phyloP scores from a whole-genome alignment of 2,113 vertebrate species.

The Octodon degus region DNA sequence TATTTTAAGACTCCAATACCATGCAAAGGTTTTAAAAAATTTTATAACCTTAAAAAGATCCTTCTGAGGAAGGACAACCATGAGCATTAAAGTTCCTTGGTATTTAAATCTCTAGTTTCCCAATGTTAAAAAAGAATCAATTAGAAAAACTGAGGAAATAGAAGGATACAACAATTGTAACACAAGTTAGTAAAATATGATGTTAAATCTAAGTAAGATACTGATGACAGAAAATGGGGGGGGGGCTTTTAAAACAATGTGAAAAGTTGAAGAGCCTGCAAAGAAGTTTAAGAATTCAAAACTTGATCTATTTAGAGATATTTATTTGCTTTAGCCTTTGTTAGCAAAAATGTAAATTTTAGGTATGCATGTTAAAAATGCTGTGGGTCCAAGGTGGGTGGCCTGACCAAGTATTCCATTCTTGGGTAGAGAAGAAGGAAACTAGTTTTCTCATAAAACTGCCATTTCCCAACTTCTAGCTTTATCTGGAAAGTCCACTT shows the following conservation, averaged over 20 bases:
- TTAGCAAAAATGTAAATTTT: slow-evolving; percentile 59
- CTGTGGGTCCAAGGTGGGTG: slow-evolving; percentile 57
- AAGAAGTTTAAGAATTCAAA: slow-evolving; percentile 52
- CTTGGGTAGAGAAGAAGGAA: not conserved
- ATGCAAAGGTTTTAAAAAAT: not conserved
- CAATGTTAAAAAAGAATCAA: not conserved
- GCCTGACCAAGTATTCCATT: slow-evolving; percentile 22
- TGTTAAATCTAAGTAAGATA: slow-evolving; percentile 48
- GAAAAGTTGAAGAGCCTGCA: slow-evolving; percentile 38
- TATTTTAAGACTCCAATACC: not conserved
- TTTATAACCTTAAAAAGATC: slow-evolving; percentile 27
- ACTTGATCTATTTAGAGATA: slow-evolving; percentile 61
- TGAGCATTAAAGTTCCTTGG: slow-evolving; percentile 2
- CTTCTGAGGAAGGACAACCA: not conserved
- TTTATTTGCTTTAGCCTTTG: slow-evolving; percentile 63
- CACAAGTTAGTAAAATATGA: slow-evolving; percentile 39
- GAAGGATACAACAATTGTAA: not conserved
- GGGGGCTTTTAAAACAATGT: not conserved
- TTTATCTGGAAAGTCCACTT: not conserved
- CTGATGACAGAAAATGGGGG: not conserved
- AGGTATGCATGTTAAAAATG: slow-evolving; percentile 57
- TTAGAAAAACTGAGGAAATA: not conserved
- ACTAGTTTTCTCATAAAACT: slow-evolving; percentile 35
- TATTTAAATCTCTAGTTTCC: slow-evolving; percentile 21
- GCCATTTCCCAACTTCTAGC: slow-evolving; percentile 54